phyloP scores from a whole-genome alignment of 2,888 invertebrate genomes.

The Latrodectus elegans region DNA sequence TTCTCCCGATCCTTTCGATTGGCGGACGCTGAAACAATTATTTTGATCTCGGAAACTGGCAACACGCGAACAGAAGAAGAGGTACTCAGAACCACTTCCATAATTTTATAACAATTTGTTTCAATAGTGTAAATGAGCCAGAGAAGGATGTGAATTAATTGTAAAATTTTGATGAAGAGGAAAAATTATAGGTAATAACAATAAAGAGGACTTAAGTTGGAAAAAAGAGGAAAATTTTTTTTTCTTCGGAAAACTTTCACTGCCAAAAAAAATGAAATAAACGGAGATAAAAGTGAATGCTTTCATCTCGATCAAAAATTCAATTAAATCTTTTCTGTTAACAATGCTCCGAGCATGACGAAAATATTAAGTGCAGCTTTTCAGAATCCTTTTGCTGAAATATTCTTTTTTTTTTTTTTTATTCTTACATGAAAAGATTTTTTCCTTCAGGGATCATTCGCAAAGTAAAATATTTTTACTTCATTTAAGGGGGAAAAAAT shows the following conservation, averaged over 20 bases:
- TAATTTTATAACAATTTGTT: slow-evolving; percentile 65
- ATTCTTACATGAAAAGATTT: background rate
- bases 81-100: slow-evolving; percentile 11
- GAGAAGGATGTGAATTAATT: slow-evolving; percentile 55
- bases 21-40: slow-evolving; percentile 44
- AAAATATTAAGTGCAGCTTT: slow-evolving; percentile 61
- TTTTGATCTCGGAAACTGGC: slow-evolving; percentile 53
- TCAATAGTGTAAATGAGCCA: slow-evolving; percentile 43
- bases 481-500: background rate
- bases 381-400: slow-evolving; percentile 42
- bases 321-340: slow-evolving; percentile 65
- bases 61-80: slow-evolving; percentile 24
- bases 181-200: slow-evolving; percentile 20
- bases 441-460: slow-evolving; percentile 2
- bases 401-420: slow-evolving; percentile 26
- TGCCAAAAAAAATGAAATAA: slow-evolving; percentile 24
- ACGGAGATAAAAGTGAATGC: slow-evolving; percentile 35
- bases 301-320: slow-evolving; percentile 62
- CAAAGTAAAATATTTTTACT: background rate
- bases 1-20: background rate
- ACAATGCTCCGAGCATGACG: slow-evolving; percentile 44
- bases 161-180: slow-evolving; percentile 8
- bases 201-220: slow-evolving; percentile 16
- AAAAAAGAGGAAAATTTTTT: background rate
- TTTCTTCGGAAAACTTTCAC: slow-evolving; percentile 20